A percentile compares a stretch with the other conserved stretches of the same genome.
These are phyloP conservation scores for Rosalia funebris DNA, from an alignment of 2,888 invertebrate genomes.

Conservation along the genomic window DNA sequence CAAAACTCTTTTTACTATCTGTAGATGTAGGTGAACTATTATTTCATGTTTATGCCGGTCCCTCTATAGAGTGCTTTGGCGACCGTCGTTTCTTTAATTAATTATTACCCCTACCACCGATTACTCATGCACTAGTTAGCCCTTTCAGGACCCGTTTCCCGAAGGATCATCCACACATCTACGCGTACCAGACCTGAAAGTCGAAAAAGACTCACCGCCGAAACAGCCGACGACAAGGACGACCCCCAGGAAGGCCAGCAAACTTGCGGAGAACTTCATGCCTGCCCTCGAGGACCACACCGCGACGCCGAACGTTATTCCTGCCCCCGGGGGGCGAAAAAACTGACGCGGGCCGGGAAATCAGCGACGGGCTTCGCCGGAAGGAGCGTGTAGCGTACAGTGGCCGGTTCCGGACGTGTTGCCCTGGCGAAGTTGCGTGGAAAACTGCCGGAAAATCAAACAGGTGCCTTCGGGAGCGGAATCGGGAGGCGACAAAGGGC, in stretches of 20 bases:
- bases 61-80: too few relatives aligned
- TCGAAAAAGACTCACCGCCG: conserved; percentile 27
- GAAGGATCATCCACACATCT: neutral
- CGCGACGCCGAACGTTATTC: conserved; percentile 6
- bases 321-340: conserved; percentile 1
- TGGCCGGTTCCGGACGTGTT: conserved; percentile 21
- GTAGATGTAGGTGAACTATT: too few relatives aligned
- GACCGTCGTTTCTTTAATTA: too few relatives aligned
- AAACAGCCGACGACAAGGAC: conserved; percentile 27
- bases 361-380: neutral
- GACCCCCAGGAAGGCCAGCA: conserved; percentile 27
- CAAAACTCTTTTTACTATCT: too few relatives aligned
- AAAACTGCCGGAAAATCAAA: conserved; percentile 48
- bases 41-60: too few relatives aligned
- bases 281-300: conserved; percentile 10
- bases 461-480: conserved; percentile 41
- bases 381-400: neutral
- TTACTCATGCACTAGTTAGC: too few relatives aligned
- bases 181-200: neutral
- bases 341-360: neutral
- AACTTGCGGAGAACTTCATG: conserved; percentile 23
- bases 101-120: too few relatives aligned
- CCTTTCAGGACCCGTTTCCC: too few relatives aligned
- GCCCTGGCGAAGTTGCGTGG: conserved; percentile 36
- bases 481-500: conserved; percentile 22